Conservation (phyloP, 1,140 invertebrate species). For the Stegodyphus mimosarum region DNA sequence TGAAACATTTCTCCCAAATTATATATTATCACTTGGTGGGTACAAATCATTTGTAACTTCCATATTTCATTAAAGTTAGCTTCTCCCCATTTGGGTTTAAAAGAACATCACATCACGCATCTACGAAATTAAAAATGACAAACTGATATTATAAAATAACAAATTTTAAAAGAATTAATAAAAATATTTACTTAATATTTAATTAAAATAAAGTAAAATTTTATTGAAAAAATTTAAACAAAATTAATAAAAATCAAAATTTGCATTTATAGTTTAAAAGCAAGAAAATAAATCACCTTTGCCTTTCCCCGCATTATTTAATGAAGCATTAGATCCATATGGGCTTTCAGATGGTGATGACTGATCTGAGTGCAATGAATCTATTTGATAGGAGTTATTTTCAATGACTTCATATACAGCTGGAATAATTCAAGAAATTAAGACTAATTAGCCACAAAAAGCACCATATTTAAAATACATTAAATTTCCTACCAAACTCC, state of each 20-base stretch:
- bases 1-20: no score
- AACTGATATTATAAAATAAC: no score
- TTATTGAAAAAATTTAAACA: background rate
- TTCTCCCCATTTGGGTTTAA: no score
- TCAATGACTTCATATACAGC: background rate
- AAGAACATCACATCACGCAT: no score
- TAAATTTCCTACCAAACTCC: no score
- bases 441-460: no score
- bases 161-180: no score
- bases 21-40: no score
- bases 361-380: constrained; percentile 37
- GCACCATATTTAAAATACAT: no score
- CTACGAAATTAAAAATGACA: no score
- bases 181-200: background rate
- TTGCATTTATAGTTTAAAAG: background rate
- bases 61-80: no score
- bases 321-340: constrained; percentile 51
- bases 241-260: background rate
- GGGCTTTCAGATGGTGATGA: constrained; percentile 58
- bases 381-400: constrained; percentile 17
- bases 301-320: constrained; percentile 34
- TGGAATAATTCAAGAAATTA: background rate
- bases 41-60: no score
- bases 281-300: constrained; percentile 21
- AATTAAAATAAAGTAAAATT: background rate